Percentiles rank a stretch among this genome's conserved stretches.
These are phyloP conservation scores for Drosophila crucigera DNA, from an alignment of 2,888 invertebrate genomes.

Conservation along the genomic window DNA sequence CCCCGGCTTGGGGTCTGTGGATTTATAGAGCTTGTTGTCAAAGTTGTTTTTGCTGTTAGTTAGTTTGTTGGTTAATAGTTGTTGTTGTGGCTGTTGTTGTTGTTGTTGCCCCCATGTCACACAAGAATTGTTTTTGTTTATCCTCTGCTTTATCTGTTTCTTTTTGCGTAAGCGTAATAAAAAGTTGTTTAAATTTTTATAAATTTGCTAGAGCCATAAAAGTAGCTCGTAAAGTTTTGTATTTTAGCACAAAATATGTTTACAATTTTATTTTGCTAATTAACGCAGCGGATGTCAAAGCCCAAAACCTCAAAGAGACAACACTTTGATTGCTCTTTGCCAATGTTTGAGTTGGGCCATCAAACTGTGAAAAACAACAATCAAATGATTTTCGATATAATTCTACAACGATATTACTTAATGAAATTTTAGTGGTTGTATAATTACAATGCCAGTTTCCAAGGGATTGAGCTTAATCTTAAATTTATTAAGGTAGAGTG, in stretches of 20 bases:
- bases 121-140: constrained; percentile 35
- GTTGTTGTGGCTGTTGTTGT: constrained; percentile 24
- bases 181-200: constrained; percentile 52
- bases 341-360: background rate
- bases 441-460: background rate
- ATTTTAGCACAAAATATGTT: constrained; percentile 36
- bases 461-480: background rate
- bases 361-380: constrained; percentile 7
- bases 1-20: constrained; percentile 46
- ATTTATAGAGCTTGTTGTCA: constrained; percentile 73
- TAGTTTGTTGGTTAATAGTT: constrained; percentile 25
- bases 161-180: constrained; percentile 37
- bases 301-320: constrained; percentile 2
- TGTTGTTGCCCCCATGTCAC: constrained; percentile 56
- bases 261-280: constrained; percentile 54
- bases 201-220: constrained; percentile 64
- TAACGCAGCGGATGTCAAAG: constrained; percentile 49
- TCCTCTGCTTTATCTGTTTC: background rate
- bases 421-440: background rate
- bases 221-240: constrained; percentile 65
- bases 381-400: constrained; percentile 13
- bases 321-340: constrained; percentile 36
- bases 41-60: constrained; percentile 52
- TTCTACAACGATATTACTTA: background rate
- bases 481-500: background rate